These are phyloP conservation scores for Natator depressus DNA, from an alignment of 2,113 vertebrate species.

Conservation along the genomic window DNA sequence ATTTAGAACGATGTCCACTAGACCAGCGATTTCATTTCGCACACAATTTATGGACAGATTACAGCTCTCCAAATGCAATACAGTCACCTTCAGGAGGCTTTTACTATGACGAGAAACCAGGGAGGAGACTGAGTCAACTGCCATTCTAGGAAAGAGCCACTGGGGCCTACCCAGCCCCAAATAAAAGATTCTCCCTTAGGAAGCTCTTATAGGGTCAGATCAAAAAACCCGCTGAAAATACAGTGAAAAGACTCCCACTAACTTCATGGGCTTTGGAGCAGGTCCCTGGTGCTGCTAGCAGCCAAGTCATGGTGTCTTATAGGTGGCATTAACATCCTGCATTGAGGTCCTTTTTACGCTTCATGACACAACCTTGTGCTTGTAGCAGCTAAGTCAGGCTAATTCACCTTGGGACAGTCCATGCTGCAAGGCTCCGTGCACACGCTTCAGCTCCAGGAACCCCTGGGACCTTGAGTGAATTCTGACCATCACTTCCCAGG, in stretches of 20 bases:
- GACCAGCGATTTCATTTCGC: not conserved
- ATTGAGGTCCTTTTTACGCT: not conserved
- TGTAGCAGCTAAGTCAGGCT: not conserved
- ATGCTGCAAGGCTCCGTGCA: fast-evolving
- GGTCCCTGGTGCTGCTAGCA: fast-evolving
- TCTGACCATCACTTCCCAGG: not conserved
- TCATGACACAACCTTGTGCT: fast-evolving
- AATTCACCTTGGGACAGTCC: fast-evolving
- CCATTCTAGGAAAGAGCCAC: not conserved
- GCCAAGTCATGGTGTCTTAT: not conserved
- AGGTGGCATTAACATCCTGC: not conserved
- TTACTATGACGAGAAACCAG: not conserved
- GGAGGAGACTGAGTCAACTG: not conserved
- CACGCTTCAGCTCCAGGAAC: not conserved
- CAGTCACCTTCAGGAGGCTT: not conserved
- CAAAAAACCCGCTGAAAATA: not conserved
- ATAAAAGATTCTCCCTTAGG: not conserved
- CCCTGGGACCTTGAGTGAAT: not conserved
- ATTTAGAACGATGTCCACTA: not conserved
- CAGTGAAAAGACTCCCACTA: not conserved
- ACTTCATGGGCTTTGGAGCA: fast-evolving
- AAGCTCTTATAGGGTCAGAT: not conserved
- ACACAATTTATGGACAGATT: not conserved
- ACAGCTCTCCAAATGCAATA: not conserved
- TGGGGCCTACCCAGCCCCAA: not conserved